These are phyloP conservation scores for Margarornis squamiger DNA, from an alignment of 2,797 vertebrate genomes.

Conservation along the genomic window DNA sequence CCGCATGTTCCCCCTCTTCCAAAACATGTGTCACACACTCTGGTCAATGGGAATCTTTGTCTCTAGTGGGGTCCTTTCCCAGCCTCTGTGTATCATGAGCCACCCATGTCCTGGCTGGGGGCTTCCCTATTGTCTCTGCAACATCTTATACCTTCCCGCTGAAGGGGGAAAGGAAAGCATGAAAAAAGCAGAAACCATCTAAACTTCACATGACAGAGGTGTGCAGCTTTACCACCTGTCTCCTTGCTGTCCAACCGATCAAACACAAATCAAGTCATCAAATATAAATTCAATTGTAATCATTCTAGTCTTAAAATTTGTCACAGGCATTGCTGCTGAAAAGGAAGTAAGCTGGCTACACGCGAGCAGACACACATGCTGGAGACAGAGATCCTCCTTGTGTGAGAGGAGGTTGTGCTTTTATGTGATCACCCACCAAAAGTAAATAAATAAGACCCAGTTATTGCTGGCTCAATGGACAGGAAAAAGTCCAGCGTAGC, in stretches of 20 bases:
- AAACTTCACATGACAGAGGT: not conserved
- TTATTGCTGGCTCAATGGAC: constrained; percentile 41
- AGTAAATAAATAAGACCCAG: constrained; percentile 63
- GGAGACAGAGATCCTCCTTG: not conserved
- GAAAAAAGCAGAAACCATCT: not conserved
- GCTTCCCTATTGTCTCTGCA: not conserved
- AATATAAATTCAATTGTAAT: not conserved
- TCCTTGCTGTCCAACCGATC: fast-evolving
- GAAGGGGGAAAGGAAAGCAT: not conserved
- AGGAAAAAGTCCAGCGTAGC: constrained; percentile 24
- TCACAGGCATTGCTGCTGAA: not conserved
- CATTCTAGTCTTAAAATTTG: not conserved
- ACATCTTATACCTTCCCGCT: not conserved
- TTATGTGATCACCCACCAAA: constrained; percentile 24
- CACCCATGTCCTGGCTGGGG: not conserved
- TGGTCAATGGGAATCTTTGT: not conserved
- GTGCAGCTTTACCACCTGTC: not conserved
- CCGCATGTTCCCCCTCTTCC: not conserved
- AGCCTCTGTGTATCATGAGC: not conserved
- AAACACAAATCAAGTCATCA: not conserved
- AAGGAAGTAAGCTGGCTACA: not conserved
- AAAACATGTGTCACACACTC: not conserved
- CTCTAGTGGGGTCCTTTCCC: not conserved
- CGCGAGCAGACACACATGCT: not conserved
- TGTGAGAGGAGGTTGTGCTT: not conserved